Conservation (phyloP, 2,888 invertebrate species). For the Lasius platythorax region DNA sequence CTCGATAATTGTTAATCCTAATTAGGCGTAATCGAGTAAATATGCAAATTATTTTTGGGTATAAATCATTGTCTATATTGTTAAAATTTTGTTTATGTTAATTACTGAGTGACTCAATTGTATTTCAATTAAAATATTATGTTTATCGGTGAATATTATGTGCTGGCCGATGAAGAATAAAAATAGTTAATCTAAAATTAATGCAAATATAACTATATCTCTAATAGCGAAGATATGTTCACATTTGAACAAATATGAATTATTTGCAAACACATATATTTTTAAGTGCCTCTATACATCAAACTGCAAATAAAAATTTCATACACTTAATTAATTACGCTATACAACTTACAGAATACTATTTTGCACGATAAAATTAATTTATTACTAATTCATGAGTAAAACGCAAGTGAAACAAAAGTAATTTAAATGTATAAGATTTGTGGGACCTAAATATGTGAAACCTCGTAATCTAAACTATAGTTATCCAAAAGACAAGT, state of each 20-base stretch:
- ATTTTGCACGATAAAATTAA: constrained; percentile 29
- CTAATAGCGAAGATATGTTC: background rate
- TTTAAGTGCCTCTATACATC: constrained; percentile 34
- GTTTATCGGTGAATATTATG: background rate
- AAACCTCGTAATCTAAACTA: background rate
- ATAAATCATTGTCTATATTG: constrained; percentile 31
- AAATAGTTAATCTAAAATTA: constrained; percentile 7
- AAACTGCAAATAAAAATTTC: constrained; percentile 30
- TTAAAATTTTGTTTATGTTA: constrained; percentile 27
- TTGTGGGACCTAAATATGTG: background rate
- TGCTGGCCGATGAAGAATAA: constrained; percentile 6
- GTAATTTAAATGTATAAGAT: constrained; percentile 7
- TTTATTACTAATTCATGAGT: constrained; percentile 26
- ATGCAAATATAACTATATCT: background rate
- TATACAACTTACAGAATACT: background rate
- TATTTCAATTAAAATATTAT: constrained; percentile 31
- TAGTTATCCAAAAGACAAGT: background rate
- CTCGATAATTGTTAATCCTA: constrained; percentile 70
- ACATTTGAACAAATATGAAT: constrained; percentile 18
- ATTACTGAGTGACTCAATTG: constrained; percentile 20
- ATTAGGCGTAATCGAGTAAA: constrained; percentile 26
- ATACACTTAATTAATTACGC: constrained; percentile 13
- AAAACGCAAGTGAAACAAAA: constrained; percentile 15
- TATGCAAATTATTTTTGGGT: background rate
- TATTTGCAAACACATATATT: constrained; percentile 52